Percentiles rank a stretch among this genome's conserved stretches.
Conservation (phyloP, 2,113 vertebrate species). For the Brachypteracias leptosomus region DNA sequence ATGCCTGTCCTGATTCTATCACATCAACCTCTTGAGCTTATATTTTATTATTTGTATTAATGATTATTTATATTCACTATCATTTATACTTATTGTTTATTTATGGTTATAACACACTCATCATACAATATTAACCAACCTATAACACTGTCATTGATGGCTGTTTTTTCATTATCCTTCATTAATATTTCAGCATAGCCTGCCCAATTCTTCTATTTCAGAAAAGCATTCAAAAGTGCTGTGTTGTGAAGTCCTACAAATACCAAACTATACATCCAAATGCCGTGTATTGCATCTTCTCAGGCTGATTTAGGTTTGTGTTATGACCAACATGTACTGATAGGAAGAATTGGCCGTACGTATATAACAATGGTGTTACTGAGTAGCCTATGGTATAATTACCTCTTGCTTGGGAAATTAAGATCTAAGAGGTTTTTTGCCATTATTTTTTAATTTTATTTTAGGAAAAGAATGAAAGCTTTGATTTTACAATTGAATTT, state of each 20-base stretch:
- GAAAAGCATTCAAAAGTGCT: background rate
- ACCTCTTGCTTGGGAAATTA: background rate
- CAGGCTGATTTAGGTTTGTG: background rate
- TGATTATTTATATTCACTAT: constrained; percentile 71
- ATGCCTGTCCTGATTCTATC: constrained; percentile 21
- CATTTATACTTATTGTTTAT: constrained; percentile 74
- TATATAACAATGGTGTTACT: background rate
- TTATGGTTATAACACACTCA: constrained; percentile 71
- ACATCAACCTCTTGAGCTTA: background rate
- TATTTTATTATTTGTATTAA: constrained; percentile 59
- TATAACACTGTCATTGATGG: constrained; percentile 15
- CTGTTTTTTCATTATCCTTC: constrained; percentile 64
- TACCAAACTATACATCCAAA: background rate
- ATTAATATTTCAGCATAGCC: constrained; percentile 69
- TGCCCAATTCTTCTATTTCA: constrained; percentile 43
- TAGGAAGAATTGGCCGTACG: background rate
- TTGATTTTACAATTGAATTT: background rate
- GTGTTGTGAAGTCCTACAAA: constrained; percentile 30
- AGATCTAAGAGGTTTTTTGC: background rate
- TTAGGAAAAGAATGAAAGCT: background rate
- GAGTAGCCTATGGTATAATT: background rate
- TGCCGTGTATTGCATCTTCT: background rate
- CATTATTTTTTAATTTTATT: background rate
- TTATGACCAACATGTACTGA: background rate
- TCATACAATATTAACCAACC: constrained; percentile 73